These are phyloP conservation scores for Amaurobius ferox DNA, from an alignment of 2,888 invertebrate genomes.

Conservation along the genomic window DNA sequence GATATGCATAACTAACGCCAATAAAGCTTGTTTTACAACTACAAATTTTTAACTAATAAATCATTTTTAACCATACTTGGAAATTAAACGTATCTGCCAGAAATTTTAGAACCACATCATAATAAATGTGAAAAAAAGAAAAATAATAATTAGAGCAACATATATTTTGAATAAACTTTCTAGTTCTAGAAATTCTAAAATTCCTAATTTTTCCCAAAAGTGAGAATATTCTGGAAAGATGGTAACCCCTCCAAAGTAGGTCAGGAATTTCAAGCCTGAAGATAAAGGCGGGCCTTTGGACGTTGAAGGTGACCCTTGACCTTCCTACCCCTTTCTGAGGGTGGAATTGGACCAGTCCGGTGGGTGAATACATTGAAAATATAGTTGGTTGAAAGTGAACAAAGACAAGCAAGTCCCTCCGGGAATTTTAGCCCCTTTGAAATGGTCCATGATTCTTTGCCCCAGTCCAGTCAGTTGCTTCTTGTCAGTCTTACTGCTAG, in stretches of 20 bases:
- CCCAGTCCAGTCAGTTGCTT: conserved; percentile 23
- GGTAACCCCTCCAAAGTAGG: conserved; percentile 32
- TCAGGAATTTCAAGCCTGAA: conserved; percentile 14
- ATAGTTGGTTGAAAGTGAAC: background rate
- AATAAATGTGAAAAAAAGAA: too few relatives aligned
- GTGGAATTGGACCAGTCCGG: background rate
- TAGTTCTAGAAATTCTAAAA: too few relatives aligned
- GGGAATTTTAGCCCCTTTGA: background rate
- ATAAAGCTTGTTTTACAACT: too few relatives aligned
- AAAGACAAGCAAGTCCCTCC: too few relatives aligned
- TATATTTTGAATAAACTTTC: too few relatives aligned
- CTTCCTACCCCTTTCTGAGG: conserved; percentile 42
- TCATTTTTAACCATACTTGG: too few relatives aligned
- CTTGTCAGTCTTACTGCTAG: background rate
- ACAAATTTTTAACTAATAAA: too few relatives aligned
- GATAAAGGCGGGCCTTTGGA: conserved; percentile 19
- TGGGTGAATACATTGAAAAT: conserved; percentile 22
- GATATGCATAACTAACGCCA: too few relatives aligned
- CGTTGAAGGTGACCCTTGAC: conserved; percentile 17
- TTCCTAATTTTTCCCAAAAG: background rate
- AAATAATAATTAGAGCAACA: too few relatives aligned
- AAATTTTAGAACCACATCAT: too few relatives aligned
- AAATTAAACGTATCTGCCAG: too few relatives aligned
- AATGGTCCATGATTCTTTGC: conserved; percentile 25
- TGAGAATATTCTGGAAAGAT: conserved; percentile 21